These are phyloP conservation scores for Homalodisca vitripennis DNA, from an alignment of 1,140 invertebrate species.

Conservation along the genomic window DNA sequence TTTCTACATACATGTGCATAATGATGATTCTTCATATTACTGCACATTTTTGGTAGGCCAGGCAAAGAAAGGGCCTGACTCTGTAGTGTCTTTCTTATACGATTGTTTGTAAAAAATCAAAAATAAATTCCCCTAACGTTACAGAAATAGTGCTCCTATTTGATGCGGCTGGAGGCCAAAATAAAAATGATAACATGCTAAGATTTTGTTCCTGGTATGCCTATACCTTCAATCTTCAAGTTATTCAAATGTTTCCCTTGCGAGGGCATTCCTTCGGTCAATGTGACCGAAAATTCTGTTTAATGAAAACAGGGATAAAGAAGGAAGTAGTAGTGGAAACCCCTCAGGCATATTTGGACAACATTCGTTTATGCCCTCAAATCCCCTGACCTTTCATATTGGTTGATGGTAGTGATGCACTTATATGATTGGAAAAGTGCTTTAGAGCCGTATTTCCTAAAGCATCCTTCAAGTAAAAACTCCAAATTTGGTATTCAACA, in stretches of 20 bases:
- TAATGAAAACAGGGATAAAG: background rate
- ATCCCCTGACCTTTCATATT: background rate
- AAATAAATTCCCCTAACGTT: background rate
- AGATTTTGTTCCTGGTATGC: slow-evolving; percentile 2
- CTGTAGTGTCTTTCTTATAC: slow-evolving; percentile 7
- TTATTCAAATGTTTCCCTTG: background rate
- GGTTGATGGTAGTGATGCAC: background rate
- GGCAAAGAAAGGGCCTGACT: slow-evolving; percentile 23
- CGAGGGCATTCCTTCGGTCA: slow-evolving; percentile 11
- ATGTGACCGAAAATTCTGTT: slow-evolving; percentile 7
- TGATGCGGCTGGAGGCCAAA: background rate
- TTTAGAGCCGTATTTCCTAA: background rate
- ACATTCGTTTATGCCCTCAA: background rate
- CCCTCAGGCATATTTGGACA: background rate
- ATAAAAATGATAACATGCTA: background rate
- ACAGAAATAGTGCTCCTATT: slow-evolving; percentile 23
- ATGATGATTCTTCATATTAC: slow-evolving; percentile 23
- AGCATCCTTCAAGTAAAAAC: background rate
- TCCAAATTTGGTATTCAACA: slow-evolving; percentile 2
- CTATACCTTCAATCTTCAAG: background rate
- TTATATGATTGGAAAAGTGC: background rate
- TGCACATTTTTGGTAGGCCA: slow-evolving; percentile 27
- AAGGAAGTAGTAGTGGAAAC: background rate
- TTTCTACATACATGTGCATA: slow-evolving; percentile 33
- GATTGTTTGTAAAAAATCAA: background rate